These are phyloP conservation scores for Hyaena hyaena DNA, from an alignment of 2,113 vertebrate genomes.

Conservation along the genomic window DNA sequence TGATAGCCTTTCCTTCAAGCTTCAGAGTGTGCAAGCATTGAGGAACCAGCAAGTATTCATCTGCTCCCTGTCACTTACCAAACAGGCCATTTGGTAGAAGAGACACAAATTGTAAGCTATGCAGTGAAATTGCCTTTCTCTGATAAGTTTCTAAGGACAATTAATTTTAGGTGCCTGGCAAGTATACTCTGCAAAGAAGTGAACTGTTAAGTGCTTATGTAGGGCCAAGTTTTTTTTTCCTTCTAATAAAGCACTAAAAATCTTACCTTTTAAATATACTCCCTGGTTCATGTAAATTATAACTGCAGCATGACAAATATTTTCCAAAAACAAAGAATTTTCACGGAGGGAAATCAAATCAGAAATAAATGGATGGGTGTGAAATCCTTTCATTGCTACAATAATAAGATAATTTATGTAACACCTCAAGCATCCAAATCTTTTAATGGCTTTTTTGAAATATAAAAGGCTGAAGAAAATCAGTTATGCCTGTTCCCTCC, in stretches of 20 bases:
- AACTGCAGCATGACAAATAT: constrained; percentile 43
- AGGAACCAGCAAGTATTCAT: constrained; percentile 18
- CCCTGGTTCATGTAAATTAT: constrained; percentile 62
- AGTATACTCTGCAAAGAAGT: constrained; percentile 65
- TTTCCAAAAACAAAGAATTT: constrained; percentile 76
- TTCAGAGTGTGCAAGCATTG: background rate
- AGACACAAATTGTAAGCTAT: constrained; percentile 61
- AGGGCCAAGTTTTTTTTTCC: background rate
- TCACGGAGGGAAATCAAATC: constrained; percentile 67
- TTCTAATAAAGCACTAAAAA: constrained; percentile 30
- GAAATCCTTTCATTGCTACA: constrained; percentile 62
- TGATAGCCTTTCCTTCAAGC: background rate
- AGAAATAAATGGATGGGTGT: constrained; percentile 56
- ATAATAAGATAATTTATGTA: constrained; percentile 74
- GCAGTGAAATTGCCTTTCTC: constrained; percentile 68
- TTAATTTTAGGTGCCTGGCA: constrained; percentile 71
- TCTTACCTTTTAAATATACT: constrained; percentile 64
- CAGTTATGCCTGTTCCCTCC: constrained; percentile 48
- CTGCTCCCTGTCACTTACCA: background rate
- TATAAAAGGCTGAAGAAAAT: constrained; percentile 69
- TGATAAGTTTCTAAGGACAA: constrained; percentile 68
- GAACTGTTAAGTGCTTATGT: constrained; percentile 60
- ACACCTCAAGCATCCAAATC: constrained; percentile 58
- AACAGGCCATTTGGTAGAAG: constrained; percentile 41
- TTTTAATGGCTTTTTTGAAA: constrained; percentile 75